Base-by-base conservation (phyloP, 2,797 vertebrate species). In the Decapterus maruadsi region DNA sequence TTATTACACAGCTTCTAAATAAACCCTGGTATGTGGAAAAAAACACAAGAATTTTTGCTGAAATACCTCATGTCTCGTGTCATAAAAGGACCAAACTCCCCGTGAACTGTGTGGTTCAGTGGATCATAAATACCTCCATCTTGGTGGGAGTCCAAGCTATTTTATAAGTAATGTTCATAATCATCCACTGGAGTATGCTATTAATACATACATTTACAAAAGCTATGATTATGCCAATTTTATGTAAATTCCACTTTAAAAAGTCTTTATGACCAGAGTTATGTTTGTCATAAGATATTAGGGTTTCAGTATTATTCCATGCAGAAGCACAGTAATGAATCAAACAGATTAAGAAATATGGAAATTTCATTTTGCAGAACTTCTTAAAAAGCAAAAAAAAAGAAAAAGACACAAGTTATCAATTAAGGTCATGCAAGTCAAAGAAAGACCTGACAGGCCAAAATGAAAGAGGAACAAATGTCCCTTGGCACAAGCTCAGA, bases 401-500 rank as follows among this genome's bases (percentile, higher is more conserved):
- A 65, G 38, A 77, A 57, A 72, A 60, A 65, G 38, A 62, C 42
- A 43, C 20, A 54, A 65, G 40, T 70, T 53, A 69, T 67, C 57
- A 72, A 40, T 76, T 51, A 54, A 5, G 51, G 34, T 8, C 16
- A 50, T 16, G 62, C 38, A 64, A 45, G 36, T 56, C 40, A 2
- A 69, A 57, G 29, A 62, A 42, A 61, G 76, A 72, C 69, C 34
- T n/a, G 36, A 74, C 31, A 61, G 64, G 70, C 22, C 51, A 65
- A 72, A 80, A 78, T 67, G 36, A 78, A 55, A 76, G 78, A 68
- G 54, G 61, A 20, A 59, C 38, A 61, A 38, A 82, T 72, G 64
- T 62, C 29, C 59, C 26, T 76, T 6, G 54, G 78, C 60, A 65
- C 56, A 54, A 68, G 55, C 56, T 68, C 56, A 72, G 54, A 61